Evolutionary conservation across 2,797 vertebrate genomes (phyloP), one percentile per base, ranked within the genome.

Genomic region (Hydrocynus forskahlii): DNA sequence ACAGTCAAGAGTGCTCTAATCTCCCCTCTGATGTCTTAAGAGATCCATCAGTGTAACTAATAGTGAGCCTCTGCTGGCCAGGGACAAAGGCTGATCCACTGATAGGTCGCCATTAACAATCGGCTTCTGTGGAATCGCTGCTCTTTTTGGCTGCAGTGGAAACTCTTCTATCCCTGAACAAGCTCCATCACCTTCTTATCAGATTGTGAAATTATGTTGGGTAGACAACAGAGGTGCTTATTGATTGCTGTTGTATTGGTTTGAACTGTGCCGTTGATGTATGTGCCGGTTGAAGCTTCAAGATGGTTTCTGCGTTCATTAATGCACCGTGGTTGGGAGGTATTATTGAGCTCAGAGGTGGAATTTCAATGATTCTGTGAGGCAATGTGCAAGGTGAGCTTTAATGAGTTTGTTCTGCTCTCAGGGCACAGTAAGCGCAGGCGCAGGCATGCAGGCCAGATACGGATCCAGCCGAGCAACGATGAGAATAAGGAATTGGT

Each of bases 1-100:
- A 85, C 80, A 86, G 75, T 89, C 78, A 83, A 81, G 62, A 80
- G 75, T 81, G 78, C 79, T 82, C 0, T 84, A 83, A 87, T 78
- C 52, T 25, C 67, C 25, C 89, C 86, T 91, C 85, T 88, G 82
- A 78, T 84, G 69, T 83, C 89, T 87, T 88, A 85, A 17, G 6
- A 87, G 83, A 82, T 85, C 76, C 67, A 85, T 89, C 85, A 86
- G 63, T 85, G 82, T 40, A 82, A 83, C 73, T 86, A 86, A 88
- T 86, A 78, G 73, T 66, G 38, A 83, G 76, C 48, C 48, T 66
- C 79, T 78, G 79, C 78, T 69, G 76, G 70, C 72, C 57, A 81
- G 75, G 57, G 68, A 81, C 72, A 81, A 70, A 77, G 76, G 74
- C 67, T 73, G 67, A 84, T 81, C 78, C 75, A 79, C 75, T 80